A percentile compares a stretch with the other conserved stretches of the same genome.
phyloP scores from a whole-genome alignment of 2,888 invertebrate species.

The Esperia sulphurella region DNA sequence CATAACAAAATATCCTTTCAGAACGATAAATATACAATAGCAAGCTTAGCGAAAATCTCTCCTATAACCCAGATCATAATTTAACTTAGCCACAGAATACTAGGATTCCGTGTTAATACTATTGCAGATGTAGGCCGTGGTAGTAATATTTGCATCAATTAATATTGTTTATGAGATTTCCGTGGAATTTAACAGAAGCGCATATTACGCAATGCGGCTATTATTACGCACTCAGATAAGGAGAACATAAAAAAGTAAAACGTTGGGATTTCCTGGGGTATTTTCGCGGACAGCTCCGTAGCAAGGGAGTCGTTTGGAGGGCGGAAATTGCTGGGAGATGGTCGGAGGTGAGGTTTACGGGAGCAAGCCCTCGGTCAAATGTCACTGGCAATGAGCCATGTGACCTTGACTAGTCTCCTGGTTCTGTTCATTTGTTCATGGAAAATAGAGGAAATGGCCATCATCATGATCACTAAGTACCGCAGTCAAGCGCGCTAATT shows the following conservation, averaged over 20 bases:
- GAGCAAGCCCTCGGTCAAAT: constrained; percentile 53
- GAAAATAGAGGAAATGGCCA: not conserved
- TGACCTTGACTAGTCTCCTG: constrained; percentile 35
- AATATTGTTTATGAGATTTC: constrained; percentile 12
- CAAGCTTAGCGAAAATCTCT: constrained; percentile 21
- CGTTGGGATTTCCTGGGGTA: constrained; percentile 42
- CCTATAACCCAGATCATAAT: constrained; percentile 15
- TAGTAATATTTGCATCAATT: too few relatives aligned
- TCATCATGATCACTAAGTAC: not conserved
- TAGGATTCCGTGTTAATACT: not conserved
- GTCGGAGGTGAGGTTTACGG: constrained; percentile 44
- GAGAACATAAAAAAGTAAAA: constrained; percentile 53
- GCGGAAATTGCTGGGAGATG: constrained; percentile 55
- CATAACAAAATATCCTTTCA: constrained; percentile 28
- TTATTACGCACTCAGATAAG: constrained; percentile 45
- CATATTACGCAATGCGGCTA: constrained; percentile 26
- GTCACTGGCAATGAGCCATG: constrained; percentile 50
- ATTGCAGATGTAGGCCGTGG: too few relatives aligned
- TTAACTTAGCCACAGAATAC: constrained; percentile 1
- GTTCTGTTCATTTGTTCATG: constrained; percentile 41
- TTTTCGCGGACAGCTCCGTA: constrained; percentile 41
- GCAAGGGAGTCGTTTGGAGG: constrained; percentile 52
- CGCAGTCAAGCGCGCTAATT: too few relatives aligned
- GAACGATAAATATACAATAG: constrained; percentile 28
- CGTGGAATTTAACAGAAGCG: not conserved